These are phyloP conservation scores for Pammene aurita DNA, from an alignment of 2,888 invertebrate species.

Conservation along the genomic window DNA sequence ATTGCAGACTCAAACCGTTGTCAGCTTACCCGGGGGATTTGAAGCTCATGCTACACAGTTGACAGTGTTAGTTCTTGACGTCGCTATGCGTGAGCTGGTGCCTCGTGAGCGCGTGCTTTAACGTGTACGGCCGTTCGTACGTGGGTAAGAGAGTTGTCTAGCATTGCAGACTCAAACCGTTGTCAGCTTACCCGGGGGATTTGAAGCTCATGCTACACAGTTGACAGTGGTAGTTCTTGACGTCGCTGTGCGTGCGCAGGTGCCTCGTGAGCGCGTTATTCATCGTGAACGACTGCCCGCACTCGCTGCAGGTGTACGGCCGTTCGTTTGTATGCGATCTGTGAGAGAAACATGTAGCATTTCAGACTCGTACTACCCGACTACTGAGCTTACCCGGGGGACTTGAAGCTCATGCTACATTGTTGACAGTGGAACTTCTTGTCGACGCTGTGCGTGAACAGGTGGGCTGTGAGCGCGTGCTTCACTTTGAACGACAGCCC, in stretches of 20 bases:
- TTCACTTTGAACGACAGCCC: constrained; percentile 61
- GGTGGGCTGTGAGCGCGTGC: constrained; percentile 61
- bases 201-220: constrained; percentile 66
- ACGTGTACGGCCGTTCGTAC: constrained; percentile 55
- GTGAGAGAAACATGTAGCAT: constrained; percentile 16
- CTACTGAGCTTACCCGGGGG: constrained; percentile 54
- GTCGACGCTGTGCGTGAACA: constrained; percentile 57
- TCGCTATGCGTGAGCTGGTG: no score
- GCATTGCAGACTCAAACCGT: no score
- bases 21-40: no score
- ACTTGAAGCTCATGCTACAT: constrained; percentile 66
- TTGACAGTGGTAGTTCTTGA: constrained; percentile 56
- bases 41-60: no score
- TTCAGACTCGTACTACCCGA: no score
- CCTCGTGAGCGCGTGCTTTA: no score
- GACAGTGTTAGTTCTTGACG: no score
- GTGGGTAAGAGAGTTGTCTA: no score
- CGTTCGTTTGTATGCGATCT: constrained; percentile 76
- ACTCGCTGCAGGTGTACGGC: constrained; percentile 65
- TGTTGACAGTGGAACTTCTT: constrained; percentile 57
- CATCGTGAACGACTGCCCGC: constrained; percentile 64
- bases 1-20: no score
- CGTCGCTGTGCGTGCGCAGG: constrained; percentile 58
- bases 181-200: constrained; percentile 52
- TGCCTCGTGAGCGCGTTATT: constrained; percentile 61